These are phyloP conservation scores for Bubalus kerabau DNA, from an alignment of 2,113 vertebrate genomes.

Conservation along the genomic window DNA sequence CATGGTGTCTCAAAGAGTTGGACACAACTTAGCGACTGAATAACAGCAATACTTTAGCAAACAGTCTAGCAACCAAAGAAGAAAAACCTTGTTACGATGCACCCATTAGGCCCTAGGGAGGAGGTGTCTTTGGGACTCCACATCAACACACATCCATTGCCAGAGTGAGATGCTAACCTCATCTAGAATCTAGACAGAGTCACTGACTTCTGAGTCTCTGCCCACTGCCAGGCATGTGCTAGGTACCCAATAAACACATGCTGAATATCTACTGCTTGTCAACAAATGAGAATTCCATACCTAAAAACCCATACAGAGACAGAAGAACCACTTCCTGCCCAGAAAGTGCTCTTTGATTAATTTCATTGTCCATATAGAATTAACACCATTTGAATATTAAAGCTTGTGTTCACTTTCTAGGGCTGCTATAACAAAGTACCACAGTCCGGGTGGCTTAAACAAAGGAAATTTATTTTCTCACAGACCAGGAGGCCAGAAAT, in stretches of 20 bases:
- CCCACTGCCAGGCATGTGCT: neutral
- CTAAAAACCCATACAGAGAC: neutral
- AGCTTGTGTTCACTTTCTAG: neutral
- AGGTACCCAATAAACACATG: neutral
- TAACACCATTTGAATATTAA: neutral
- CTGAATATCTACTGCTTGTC: neutral
- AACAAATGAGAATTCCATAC: neutral
- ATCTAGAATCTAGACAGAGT: neutral
- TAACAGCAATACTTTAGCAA: neutral
- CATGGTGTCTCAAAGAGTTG: neutral
- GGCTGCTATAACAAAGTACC: neutral
- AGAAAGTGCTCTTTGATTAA: neutral
- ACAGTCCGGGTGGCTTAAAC: neutral
- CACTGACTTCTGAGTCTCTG: neutral
- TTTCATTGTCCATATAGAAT: neutral
- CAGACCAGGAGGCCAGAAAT: neutral
- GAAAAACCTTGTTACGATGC: neutral
- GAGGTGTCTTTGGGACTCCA: neutral
- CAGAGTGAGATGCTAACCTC: neutral
- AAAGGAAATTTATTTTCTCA: neutral
- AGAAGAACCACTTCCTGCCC: neutral
- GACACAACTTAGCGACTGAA: neutral
- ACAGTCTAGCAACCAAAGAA: neutral
- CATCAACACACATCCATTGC: neutral
- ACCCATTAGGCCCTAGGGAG: neutral